phyloP scores from a whole-genome alignment of 1,140 invertebrate genomes.

The Anastrepha obliqua region DNA sequence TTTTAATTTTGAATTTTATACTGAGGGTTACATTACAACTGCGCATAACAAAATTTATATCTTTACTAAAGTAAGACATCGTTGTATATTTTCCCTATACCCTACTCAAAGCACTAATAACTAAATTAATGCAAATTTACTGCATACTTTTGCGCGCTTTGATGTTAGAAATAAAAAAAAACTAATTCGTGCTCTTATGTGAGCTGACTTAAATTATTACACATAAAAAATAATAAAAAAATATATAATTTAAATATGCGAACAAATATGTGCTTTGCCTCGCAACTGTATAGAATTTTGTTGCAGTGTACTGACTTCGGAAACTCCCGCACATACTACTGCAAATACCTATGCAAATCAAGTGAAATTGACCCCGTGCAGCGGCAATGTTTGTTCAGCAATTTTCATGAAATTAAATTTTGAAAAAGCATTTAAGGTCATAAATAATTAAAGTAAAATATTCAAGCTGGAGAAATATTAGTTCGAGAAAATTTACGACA shows the following conservation, averaged over 20 bases:
- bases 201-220: not conserved
- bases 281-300: not conserved
- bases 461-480: not conserved
- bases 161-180: not conserved
- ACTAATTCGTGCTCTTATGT: not conserved
- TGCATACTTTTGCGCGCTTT: not conserved
- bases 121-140: not conserved
- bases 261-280: not conserved
- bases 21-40: too few relatives aligned
- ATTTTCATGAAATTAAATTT: constrained; percentile 5
- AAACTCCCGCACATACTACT: too few relatives aligned
- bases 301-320: not conserved
- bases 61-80: too few relatives aligned
- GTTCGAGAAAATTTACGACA: not conserved
- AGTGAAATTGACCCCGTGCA: not conserved
- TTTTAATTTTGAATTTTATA: too few relatives aligned
- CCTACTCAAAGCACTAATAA: too few relatives aligned
- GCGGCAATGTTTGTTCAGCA: not conserved
- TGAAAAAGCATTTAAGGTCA: not conserved
- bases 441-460: constrained; percentile 3
- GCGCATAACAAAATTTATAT: too few relatives aligned
- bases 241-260: not conserved
- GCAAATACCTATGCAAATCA: not conserved
- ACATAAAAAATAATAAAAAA: not conserved
- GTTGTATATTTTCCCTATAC: too few relatives aligned